Base-by-base conservation (phyloP, 1,140 invertebrate species). In the Nasonia vitripennis region DNA sequence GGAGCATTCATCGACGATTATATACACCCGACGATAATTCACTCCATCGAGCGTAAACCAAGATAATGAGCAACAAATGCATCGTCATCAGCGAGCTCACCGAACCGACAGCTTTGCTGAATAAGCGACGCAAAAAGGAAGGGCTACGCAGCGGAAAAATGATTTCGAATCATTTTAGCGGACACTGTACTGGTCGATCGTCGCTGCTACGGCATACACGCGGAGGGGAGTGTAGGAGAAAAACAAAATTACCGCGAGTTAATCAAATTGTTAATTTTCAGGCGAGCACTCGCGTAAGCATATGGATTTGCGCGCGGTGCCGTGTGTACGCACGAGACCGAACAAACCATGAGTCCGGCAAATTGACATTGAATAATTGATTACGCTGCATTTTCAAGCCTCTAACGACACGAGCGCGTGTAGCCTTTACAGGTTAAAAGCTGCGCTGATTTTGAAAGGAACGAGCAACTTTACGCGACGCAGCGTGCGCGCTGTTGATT, bases 301-400 rank as follows among this genome's bases (percentile, higher is more conserved):
- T 79, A 68, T 74, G 78, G 70, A 74, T 85, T 80, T 45, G 78
- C n/a, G n/a, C 37, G 48, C 48, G 27, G 27, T 37, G 68, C n/a
- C 20, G 34, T 34, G 55, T 41, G 70, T 75, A 34, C 20, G 6
- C 37, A 45, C 73, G 73, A 34, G 14, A 84, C 62, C 70, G 34
- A 81, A 51, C 9, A 80, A 85, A 80, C 78, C 55, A 34, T 75
- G 68, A 85, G 51, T 80, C 51, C 74, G 70, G 70, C 23, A 80
- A 85, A 85, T 85, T 80, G 70, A 80, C 71, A 41, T 80, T 85
- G 78, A 77, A 85, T 85, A 85, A 85, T 85, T 85, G 78, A 85
- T 80, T 80, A 75, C 37, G 11, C 27, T 80, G 48, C 37, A 80
- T 74, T 74, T 85, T 79, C 75, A 10, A 20, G 45, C 1, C 51